Conservation (phyloP, 2,113 vertebrate species). For the Anser brachyrhynchus region DNA sequence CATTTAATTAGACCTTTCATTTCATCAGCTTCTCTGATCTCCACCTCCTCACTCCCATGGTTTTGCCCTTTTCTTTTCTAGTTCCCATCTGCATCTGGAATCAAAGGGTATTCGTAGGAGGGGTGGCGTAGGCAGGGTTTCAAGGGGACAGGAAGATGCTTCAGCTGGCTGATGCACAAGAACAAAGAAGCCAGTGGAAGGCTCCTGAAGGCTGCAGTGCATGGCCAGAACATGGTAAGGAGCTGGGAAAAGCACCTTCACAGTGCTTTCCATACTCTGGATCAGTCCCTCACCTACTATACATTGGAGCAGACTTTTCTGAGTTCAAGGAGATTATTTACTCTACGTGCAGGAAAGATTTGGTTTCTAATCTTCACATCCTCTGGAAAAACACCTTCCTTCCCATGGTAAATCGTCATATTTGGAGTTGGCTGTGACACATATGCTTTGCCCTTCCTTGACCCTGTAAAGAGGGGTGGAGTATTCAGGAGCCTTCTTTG, state of each 20-base stretch:
- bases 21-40: slow-evolving; percentile 29
- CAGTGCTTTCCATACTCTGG: neutral
- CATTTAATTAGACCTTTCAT: slow-evolving; percentile 39
- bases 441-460: neutral
- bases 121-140: neutral
- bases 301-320: neutral
- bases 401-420: neutral
- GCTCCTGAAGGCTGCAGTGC: neutral
- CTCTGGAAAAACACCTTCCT: neutral
- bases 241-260: neutral
- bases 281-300: neutral
- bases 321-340: neutral
- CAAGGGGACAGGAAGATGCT: neutral
- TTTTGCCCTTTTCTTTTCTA: slow-evolving; percentile 4
- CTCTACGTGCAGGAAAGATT: neutral
- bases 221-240: neutral
- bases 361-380: neutral
- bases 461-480: neutral
- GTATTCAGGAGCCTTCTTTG: neutral
- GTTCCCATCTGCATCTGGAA: slow-evolving; percentile 40
- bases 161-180: neutral
- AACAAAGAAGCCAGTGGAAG: slow-evolving; percentile 24
- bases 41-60: slow-evolving; percentile 27
- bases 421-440: neutral
- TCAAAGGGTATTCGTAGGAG: slow-evolving; percentile 11